These are phyloP conservation scores for Pagetopsis macropterus DNA, from an alignment of 2,797 vertebrate genomes.

Conservation along the genomic window DNA sequence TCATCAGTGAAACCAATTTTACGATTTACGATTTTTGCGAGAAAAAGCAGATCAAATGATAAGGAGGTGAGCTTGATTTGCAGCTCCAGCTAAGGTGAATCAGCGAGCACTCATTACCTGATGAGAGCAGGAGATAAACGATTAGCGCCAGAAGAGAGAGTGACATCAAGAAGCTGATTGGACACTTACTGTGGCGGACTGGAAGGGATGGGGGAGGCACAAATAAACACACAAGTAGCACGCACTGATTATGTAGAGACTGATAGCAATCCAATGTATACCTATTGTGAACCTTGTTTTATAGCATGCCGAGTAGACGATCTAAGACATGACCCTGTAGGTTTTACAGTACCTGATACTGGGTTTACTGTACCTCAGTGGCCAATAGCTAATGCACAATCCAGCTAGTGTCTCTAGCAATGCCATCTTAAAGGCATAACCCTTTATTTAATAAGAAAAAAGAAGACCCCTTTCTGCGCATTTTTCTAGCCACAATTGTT, in stretches of 20 bases:
- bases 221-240: constrained; percentile 67
- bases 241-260: constrained; percentile 68
- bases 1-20: constrained; percentile 27
- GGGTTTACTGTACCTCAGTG: constrained; percentile 73
- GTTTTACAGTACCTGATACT: constrained; percentile 65
- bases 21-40: not conserved
- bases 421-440: constrained; percentile 63
- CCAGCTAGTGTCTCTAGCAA: constrained; percentile 63
- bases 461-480: constrained; percentile 27
- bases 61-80: constrained; percentile 29
- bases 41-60: constrained; percentile 12
- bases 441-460: constrained; percentile 57
- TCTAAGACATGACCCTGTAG: constrained; percentile 65
- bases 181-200: not conserved
- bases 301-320: constrained; percentile 79
- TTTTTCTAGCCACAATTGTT: constrained; percentile 48
- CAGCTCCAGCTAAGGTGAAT: constrained; percentile 20
- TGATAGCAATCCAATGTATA: constrained; percentile 72
- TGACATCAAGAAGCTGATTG: constrained; percentile 31
- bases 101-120: constrained; percentile 37
- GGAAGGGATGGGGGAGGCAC: constrained; percentile 29
- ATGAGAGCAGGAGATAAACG: constrained; percentile 34
- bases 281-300: constrained; percentile 72
- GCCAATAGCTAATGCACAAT: constrained; percentile 75
- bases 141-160: constrained; percentile 21